These are phyloP conservation scores for Tenthredo scrophulariae DNA, from an alignment of 2,888 invertebrate genomes.

Conservation along the genomic window DNA sequence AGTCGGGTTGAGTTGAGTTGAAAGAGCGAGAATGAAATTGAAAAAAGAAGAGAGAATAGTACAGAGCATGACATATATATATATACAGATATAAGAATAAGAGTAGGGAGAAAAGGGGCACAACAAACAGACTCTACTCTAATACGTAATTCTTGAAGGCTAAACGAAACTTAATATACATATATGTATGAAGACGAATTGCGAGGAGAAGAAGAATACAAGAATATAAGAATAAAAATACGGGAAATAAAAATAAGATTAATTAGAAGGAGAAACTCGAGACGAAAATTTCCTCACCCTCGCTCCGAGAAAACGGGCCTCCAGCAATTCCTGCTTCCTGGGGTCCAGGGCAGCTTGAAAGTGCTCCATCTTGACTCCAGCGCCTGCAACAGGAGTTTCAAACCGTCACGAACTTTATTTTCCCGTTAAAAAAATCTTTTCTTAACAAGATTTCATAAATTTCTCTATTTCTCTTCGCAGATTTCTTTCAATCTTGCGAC, in stretches of 20 bases:
- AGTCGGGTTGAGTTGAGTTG: conserved; percentile 13
- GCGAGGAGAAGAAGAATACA: not conserved
- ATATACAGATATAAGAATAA: not conserved
- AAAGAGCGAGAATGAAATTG: not conserved
- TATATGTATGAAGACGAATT: not conserved
- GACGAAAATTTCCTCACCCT: conserved; percentile 85
- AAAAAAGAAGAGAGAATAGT: not conserved
- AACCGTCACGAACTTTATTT: conserved; percentile 71
- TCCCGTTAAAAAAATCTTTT: conserved; percentile 41
- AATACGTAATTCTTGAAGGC: not conserved
- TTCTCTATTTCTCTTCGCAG: not conserved
- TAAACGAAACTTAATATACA: not conserved
- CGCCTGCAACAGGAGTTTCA: conserved; percentile 83
- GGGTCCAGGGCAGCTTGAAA: conserved; percentile 98
- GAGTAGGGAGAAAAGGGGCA: not conserved
- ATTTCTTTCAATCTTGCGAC: too few relatives aligned
- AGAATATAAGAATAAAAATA: not conserved
- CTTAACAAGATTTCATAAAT: not conserved
- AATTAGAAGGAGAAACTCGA: not conserved
- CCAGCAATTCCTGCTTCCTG: conserved; percentile 98
- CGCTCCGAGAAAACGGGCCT: conserved; percentile 97
- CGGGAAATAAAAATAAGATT: not conserved
- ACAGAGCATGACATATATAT: not conserved
- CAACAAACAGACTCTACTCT: not conserved
- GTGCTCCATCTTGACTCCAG: conserved; percentile 97